Evolutionary conservation across 2,797 vertebrate species (phyloP).

Genomic region (Chanos chanos): DNA sequence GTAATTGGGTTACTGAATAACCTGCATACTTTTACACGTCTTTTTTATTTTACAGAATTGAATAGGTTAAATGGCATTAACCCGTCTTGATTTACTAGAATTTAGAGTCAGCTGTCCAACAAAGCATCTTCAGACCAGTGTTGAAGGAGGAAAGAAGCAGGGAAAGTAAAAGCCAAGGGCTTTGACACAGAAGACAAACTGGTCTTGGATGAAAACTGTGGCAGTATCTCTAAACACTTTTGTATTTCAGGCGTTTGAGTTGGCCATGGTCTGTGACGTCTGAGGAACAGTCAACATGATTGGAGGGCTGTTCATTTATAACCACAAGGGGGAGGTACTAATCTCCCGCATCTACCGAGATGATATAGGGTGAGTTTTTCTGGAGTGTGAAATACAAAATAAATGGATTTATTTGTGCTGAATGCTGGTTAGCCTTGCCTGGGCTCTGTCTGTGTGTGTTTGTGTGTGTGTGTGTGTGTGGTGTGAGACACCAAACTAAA

Average conservation of each 20-base stretch:
- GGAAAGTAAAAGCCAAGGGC: not conserved
- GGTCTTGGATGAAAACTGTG: not conserved
- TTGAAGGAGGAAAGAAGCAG: not conserved
- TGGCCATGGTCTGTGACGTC: constrained; percentile 85
- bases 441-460: too few species aligned
- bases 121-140: not conserved
- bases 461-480: too few species aligned
- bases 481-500: too few species aligned
- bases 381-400: not conserved
- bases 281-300: constrained; percentile 91
- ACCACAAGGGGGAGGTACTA: constrained; percentile 99
- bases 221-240: not conserved
- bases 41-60: too few species aligned
- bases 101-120: too few species aligned
- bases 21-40: too few species aligned
- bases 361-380: constrained; percentile 97
- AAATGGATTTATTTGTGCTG: not conserved
- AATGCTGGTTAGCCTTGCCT: too few species aligned
- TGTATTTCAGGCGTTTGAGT: constrained; percentile 51
- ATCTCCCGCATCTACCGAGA: constrained; percentile 99
- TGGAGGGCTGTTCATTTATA: constrained; percentile 99
- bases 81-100: too few species aligned
- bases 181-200: not conserved
- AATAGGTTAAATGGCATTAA: too few species aligned
- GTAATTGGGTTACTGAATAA: too few species aligned